A percentile compares a stretch with the other conserved stretches of the same genome.
phyloP scores from a whole-genome alignment of 2,888 invertebrate genomes.

The Drosophila lutescens region DNA sequence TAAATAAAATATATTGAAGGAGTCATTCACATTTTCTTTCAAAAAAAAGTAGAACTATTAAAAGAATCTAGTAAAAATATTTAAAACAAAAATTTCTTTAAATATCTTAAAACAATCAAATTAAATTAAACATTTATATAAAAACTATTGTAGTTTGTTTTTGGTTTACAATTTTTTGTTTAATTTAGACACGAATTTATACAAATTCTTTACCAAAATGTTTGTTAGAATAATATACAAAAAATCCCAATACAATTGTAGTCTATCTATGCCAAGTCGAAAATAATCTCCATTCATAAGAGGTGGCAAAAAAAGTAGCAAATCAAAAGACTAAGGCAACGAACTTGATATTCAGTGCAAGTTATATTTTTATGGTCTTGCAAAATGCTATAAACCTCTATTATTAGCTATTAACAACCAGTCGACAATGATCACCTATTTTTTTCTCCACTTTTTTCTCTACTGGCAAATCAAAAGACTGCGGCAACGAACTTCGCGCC shows the following conservation, averaged over 20 bases:
- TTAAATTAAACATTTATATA: too few relatives aligned
- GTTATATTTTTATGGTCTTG: background rate
- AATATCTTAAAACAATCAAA: too few relatives aligned
- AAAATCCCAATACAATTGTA: too few relatives aligned
- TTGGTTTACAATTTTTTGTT: too few relatives aligned
- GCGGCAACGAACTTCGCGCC: conserved; percentile 4
- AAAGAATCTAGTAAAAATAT: background rate
- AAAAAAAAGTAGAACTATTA: too few relatives aligned
- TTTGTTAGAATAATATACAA: too few relatives aligned
- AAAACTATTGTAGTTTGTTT: too few relatives aligned
- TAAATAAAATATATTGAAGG: too few relatives aligned
- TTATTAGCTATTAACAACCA: background rate
- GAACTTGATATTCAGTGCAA: conserved; percentile 37
- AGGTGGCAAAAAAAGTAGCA: background rate
- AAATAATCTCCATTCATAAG: background rate
- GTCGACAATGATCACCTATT: background rate
- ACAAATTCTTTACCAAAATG: too few relatives aligned
- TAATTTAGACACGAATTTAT: too few relatives aligned
- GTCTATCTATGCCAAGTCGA: background rate
- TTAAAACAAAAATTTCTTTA: background rate
- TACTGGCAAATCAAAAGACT: conserved; percentile 1
- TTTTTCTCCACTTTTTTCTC: background rate
- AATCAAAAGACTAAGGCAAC: conserved; percentile 57
- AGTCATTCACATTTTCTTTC: too few relatives aligned
- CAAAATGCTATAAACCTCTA: background rate